These are phyloP conservation scores for Drosophila mimica DNA, from an alignment of 2,888 invertebrate species.

Conservation along the genomic window DNA sequence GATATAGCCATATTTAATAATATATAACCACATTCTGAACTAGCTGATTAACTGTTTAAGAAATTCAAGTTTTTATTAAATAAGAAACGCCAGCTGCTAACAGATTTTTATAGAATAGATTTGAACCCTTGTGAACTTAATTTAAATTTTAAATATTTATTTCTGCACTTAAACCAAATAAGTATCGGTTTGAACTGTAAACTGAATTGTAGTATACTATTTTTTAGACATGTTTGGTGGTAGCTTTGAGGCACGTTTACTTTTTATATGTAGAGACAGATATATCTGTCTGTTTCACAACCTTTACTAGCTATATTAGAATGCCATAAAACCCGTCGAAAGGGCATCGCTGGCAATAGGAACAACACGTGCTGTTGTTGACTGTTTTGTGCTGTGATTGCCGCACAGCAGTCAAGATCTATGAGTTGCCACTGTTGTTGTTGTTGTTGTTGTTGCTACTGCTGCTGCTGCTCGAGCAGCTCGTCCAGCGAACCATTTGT, in stretches of 20 bases:
- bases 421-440: slow-evolving; percentile 28
- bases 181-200: not conserved
- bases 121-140: not conserved
- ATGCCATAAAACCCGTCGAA: slow-evolving; percentile 32
- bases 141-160: not conserved
- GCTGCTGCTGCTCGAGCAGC: slow-evolving; percentile 3
- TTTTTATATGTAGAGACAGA: not conserved
- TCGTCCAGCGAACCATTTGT: slow-evolving; percentile 67
- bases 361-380: slow-evolving; percentile 64
- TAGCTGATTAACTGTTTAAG: not conserved
- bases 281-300: no score
- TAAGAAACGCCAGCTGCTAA: not conserved
- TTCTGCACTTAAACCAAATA: not conserved
- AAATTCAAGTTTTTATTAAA: not conserved
- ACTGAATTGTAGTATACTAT: not conserved
- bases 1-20: no score
- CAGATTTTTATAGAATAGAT: not conserved
- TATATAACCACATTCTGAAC: no score
- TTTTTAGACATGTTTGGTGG: not conserved
- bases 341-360: slow-evolving; percentile 53
- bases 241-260: not conserved
- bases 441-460: fast-evolving
- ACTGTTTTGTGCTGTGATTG: slow-evolving; percentile 73
- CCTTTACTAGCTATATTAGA: slow-evolving; percentile 23
- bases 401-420: slow-evolving; percentile 66